Evolutionary conservation across 2,797 vertebrate genomes (phyloP), one percentile per base, ranked within the genome.

Genomic region (Cottoperca gobio): DNA sequence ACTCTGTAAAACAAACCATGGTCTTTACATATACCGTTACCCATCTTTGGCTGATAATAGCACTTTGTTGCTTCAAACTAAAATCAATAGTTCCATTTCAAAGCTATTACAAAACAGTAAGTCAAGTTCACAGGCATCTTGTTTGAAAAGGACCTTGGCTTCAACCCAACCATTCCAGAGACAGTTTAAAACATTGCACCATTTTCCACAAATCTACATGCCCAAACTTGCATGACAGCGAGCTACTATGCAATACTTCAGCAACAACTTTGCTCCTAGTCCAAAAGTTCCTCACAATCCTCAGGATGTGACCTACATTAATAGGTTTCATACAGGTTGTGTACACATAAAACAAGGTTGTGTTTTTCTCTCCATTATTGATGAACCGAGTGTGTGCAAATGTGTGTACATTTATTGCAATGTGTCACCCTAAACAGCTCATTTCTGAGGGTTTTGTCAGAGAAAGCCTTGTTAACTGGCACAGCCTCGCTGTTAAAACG

Each of bases 201-300:
- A 71, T 55, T 76, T 84, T 79, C 60, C 73, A 66, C 53, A 55
- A 61, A 39, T 42, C 35, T 64, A 68, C 92, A 72, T 70, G 91
- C 45, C 84, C 24, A 54, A 77, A 89, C 89, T 5, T 16, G 91
- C 76, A 83, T 6, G 49, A 68, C 54, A 10, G 35, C 11, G 16
- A 62, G 35, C 46, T 53, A 28, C 49, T 26, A 46, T 6, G 48
- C 46, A 82, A 79, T 55, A 37, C 55, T 71, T 49, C 37, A 52
- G 43, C 40, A 54, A 64, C n/a, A 68, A 50, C 33, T 17, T 31
- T n/a, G 37, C 24, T 78, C 26, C 21, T 9, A 50, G 52, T 37
- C 13, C n/a, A 54, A 21, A 24, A 79, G 9, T 61, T 75, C 42
- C 69, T 78, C 14, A 24, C 31, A 69, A 43, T 60, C 31, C 69